Base-by-base conservation (phyloP, 37 sponge, comb jelly and placozoan genomes). In the Diacarnus erythraeanus region DNA sequence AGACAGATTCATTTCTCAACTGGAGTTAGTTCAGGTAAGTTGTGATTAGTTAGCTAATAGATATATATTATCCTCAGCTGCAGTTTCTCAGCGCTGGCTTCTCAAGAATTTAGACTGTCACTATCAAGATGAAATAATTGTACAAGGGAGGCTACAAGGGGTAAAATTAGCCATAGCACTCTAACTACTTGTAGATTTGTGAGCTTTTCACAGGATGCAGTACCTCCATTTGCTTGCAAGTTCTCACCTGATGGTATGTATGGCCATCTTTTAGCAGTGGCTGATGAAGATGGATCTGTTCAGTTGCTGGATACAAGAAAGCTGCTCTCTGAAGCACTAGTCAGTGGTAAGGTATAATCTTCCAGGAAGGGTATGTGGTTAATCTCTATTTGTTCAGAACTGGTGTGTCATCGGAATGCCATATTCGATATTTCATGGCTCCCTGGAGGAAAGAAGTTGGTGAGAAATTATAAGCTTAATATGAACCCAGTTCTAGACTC, bases 211-310 rank as follows among this genome's bases (percentile, higher is more conserved):
- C 57, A 86, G 91, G 69, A 21, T 0, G 31, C 76, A 2, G 81
- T 77, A 0, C 92, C 88, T n/a, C 25, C 88, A 29, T 83, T 87
- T 74, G 80, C 84, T 0, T 84, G 88, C 43, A 79, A 87, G 63
- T 87, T 91, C 65, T 42, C 54, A 44, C 76, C 47, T 57, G 76
- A 77, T 56, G 81, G 80, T 57, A 72, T 84, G 17, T 21, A 84
- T 43, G 88, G 88, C 23, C 66, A 92, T 56, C 77, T 92, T 41
- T 76, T 93, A 58, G 86, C 86, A 5, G 47, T 74, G 17, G 89
- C 70, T 38, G 93, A 93, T 73, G 93, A 93, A 59, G 86, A 86
- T 21, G 93, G 93, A 1, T 82, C 80, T 3, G 72, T 93, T 3
- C 29, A 57, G 42, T 64, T 93, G 38, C 34, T 81, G 36, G 76